phyloP scores from a whole-genome alignment of 23 tunicate species.

The Trididemnum miniatum region DNA sequence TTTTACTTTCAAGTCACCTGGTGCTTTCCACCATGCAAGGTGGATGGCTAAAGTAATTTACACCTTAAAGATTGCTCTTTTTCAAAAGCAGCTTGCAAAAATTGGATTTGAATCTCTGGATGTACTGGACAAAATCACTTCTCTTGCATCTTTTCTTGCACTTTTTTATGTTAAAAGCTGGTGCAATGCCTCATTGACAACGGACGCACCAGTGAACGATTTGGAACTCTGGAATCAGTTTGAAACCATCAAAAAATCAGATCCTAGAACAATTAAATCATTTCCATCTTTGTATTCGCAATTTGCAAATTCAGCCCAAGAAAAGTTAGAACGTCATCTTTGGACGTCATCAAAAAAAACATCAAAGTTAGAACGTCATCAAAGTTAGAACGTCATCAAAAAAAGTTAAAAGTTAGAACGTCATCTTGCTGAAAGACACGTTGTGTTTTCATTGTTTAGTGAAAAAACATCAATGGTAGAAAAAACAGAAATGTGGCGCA shows the following conservation, averaged over 20 bases:
- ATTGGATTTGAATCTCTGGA: neutral
- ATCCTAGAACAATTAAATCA: neutral
- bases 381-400: too few species aligned
- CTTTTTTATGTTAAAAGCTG: constrained; percentile 20
- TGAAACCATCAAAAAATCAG: neutral
- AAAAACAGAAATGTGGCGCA: neutral
- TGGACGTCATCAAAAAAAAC: too few species aligned
- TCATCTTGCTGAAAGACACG: neutral
- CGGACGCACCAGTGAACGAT: constrained; percentile 8
- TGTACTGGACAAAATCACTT: neutral
- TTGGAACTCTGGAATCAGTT: neutral
- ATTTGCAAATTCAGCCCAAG: neutral
- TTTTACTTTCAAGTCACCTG: neutral
- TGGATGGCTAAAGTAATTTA: constrained; percentile 16
- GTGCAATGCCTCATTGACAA: neutral
- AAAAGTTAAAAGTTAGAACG: neutral
- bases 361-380: too few species aligned
- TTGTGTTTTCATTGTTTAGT: neutral
- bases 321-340: too few species aligned
- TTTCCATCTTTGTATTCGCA: neutral
- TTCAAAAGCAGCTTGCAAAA: neutral
- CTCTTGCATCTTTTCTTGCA: neutral
- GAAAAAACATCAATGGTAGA: neutral
- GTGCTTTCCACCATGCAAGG: constrained; percentile 20
- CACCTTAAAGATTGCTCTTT: constrained; percentile 8